Evolutionary conservation across 2,113 vertebrate species (phyloP).

Genomic region (Heterotis niloticus): DNA sequence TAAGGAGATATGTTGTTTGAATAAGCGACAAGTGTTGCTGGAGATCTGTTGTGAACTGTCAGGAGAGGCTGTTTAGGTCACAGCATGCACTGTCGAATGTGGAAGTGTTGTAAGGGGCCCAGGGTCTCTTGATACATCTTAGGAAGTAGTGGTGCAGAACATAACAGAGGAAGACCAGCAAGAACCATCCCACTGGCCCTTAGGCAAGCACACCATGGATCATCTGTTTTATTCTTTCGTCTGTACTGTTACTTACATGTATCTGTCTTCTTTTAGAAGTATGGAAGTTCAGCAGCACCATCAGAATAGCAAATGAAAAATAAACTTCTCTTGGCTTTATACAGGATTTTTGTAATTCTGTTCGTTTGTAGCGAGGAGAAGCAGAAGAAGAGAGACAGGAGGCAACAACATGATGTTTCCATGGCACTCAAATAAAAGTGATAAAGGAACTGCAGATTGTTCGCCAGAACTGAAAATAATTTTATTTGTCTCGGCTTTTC

Average conservation of each 20-base stretch:
- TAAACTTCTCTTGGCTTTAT: neutral
- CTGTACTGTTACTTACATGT: neutral
- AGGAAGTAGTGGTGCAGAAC: neutral
- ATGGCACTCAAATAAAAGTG: neutral
- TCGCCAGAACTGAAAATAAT: neutral
- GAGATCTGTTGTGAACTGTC: neutral
- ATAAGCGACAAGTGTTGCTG: neutral
- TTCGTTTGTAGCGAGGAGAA: neutral
- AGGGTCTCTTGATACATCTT: too few species aligned
- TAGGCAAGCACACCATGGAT: neutral
- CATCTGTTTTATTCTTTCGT: neutral
- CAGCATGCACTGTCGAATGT: neutral
- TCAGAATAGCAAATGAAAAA: neutral
- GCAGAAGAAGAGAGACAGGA: neutral
- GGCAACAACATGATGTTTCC: neutral
- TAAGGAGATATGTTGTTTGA: neutral
- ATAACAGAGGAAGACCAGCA: neutral
- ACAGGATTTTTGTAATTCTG: neutral
- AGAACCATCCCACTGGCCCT: too few species aligned
- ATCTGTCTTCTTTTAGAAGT: neutral
- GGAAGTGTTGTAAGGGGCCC: neutral
- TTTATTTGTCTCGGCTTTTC: neutral
- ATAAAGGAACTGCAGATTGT: neutral
- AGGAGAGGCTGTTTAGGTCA: neutral
- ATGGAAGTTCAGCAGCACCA: slow-evolving; percentile 1